Evolutionary conservation across 2,113 vertebrate genomes (phyloP), one percentile per base, ranked within the genome.

Genomic region (Caloenas nicobarica): DNA sequence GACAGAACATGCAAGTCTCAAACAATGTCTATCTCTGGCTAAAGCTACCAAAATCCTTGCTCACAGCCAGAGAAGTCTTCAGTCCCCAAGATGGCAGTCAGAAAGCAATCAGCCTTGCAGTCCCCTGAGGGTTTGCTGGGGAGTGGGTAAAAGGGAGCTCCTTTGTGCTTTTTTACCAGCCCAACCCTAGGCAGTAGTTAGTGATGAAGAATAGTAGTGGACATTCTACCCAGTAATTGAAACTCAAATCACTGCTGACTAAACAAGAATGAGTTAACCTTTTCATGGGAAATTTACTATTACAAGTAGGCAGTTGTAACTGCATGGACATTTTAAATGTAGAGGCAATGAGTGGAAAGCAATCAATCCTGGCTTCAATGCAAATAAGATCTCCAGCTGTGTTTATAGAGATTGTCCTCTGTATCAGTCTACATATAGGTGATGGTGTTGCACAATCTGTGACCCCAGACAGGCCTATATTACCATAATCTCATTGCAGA

Each of bases 331-430:
- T 91, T 89, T 71, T 42, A 81, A 76, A 79, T 10, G 65, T 28
- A 76, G 77, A 65, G 29, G 62, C 48, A 80, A 58, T 4, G 11
- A 84, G 18, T 36, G 28, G 69, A 84, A 88, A 74, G 40, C 61
- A 79, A 87, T 95, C 86, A 87, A 44, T 93, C 34, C 51, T 72
- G 72, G 38, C 83, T 93, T 60, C 86, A 83, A 25, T 26, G 42
- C 80, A 78, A 83, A 34, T 62, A 77, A 95, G 60, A 86, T 90
- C 72, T 91, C 94, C 93, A 89, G 5, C 93, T 84, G 89, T 71
- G 73, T 60, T 71, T 36, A 9, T 78, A 95, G 16, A 72, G 86
- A 92, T 69, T 57, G 70, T 81, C n/a, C 86, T 76, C 77, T 76
- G 53, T 60, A 69, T 19, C 7, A 29, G 34, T 51, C 68, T 68